Conservation (phyloP, 2,113 vertebrate genomes). For the Myanophis thanlyinensis region DNA sequence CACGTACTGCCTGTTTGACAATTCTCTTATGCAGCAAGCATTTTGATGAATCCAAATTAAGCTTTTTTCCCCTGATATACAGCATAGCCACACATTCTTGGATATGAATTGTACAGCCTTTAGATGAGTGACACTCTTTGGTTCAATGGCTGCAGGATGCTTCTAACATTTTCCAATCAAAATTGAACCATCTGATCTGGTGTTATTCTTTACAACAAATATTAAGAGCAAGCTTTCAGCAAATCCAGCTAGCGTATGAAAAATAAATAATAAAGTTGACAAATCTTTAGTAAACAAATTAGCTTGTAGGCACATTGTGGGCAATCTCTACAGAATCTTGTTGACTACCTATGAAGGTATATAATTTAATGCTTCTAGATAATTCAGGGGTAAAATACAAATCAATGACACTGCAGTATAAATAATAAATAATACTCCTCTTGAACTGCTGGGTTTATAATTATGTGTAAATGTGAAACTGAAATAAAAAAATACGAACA, state of each 20-base stretch:
- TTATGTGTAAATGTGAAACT: conserved; percentile 60
- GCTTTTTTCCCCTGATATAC: conserved; percentile 41
- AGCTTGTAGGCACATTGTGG: conserved; percentile 45
- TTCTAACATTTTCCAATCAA: neutral
- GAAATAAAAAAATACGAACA: conserved; percentile 46
- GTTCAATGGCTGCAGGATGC: conserved; percentile 26
- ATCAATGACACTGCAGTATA: conserved; percentile 57
- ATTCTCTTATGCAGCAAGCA: conserved; percentile 62
- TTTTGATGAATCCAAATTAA: conserved; percentile 75
- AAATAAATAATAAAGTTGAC: conserved; percentile 43
- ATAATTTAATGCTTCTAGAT: conserved; percentile 67
- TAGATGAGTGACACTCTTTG: conserved; percentile 33
- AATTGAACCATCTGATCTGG: conserved; percentile 15
- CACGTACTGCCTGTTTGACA: conserved; percentile 77
- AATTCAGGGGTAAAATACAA: conserved; percentile 69
- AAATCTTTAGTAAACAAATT: conserved; percentile 57
- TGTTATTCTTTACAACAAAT: conserved; percentile 25
- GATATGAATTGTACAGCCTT: conserved; percentile 52
- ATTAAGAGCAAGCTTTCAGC: conserved; percentile 28
- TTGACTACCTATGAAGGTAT: conserved; percentile 61
- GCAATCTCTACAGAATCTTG: conserved; percentile 47
- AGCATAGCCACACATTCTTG: conserved; percentile 59
- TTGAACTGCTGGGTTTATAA: conserved; percentile 67
- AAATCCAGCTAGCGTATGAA: conserved; percentile 30
- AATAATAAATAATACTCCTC: conserved; percentile 67